These are phyloP conservation scores for Potamarius usumacintae DNA, from an alignment of 2,113 vertebrate genomes.

Conservation along the genomic window DNA sequence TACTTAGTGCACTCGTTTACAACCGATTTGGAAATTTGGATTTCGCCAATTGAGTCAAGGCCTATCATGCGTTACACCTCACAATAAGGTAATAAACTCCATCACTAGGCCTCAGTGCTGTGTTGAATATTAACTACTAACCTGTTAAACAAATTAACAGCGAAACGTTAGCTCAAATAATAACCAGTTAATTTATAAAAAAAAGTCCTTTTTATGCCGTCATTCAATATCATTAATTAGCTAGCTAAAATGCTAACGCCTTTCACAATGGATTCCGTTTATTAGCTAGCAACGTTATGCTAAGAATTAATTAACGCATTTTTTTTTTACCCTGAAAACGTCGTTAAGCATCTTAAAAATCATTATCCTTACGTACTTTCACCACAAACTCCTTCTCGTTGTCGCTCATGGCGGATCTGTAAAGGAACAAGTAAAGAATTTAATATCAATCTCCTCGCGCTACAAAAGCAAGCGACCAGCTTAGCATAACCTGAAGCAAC, in stretches of 20 bases:
- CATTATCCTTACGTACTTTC: conserved; percentile 66
- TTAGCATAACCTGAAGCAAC: background rate
- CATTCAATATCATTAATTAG: background rate
- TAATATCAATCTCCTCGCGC: background rate
- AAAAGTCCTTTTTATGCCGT: too few relatives aligned
- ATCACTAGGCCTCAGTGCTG: background rate
- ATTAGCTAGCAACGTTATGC: background rate
- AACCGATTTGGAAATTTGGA: background rate
- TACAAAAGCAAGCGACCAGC: background rate
- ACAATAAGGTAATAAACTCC: background rate
- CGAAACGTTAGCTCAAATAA: background rate
- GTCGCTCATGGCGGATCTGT: conserved; percentile 66
- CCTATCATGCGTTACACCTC: background rate
- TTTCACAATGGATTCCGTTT: background rate
- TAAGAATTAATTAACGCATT: background rate
- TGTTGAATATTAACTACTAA: background rate
- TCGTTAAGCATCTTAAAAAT: background rate
- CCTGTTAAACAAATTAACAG: too few relatives aligned
- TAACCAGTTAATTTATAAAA: background rate
- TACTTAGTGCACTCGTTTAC: background rate
- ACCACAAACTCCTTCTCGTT: conserved; percentile 64
- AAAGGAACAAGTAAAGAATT: background rate
- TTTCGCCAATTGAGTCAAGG: background rate
- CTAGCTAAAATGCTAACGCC: background rate
- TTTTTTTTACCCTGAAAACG: too few relatives aligned